These are phyloP conservation scores for Phengaris arion DNA, from an alignment of 2,888 invertebrate genomes.

Conservation along the genomic window DNA sequence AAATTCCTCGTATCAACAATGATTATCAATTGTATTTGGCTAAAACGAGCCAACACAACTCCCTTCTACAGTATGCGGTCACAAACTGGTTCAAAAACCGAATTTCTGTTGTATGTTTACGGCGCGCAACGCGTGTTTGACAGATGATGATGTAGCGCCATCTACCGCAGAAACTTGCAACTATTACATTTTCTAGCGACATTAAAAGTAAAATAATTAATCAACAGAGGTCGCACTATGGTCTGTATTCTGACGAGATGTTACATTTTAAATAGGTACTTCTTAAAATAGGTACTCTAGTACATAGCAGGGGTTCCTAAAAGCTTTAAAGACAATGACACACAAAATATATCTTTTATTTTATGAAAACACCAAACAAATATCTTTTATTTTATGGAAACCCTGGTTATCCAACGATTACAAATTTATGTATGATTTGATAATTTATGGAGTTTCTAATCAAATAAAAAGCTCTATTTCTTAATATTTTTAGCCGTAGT, in stretches of 20 bases:
- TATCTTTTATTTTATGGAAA: too few species aligned
- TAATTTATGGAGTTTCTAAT: too few species aligned
- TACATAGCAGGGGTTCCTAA: too few species aligned
- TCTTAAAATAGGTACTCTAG: too few species aligned
- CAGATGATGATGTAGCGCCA: neutral
- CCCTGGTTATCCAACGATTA: too few species aligned
- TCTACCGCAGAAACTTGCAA: neutral
- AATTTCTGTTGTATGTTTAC: conserved; percentile 27
- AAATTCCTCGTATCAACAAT: conserved; percentile 72
- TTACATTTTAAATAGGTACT: neutral
- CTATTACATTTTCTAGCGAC: neutral
- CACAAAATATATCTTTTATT: too few species aligned
- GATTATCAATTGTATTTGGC: conserved; percentile 62
- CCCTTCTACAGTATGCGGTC: conserved; percentile 47
- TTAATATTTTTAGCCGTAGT: too few species aligned
- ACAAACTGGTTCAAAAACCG: conserved; percentile 63
- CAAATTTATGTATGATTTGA: too few species aligned
- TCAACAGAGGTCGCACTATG: neutral
- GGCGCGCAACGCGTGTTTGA: conserved; percentile 33
- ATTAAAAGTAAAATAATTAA: neutral
- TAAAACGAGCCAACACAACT: conserved; percentile 55
- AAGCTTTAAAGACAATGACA: too few species aligned
- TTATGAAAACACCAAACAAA: too few species aligned
- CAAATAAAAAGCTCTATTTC: too few species aligned
- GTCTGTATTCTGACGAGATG: too few species aligned